Conservation (phyloP, 2,113 vertebrate genomes). For the Lepus americanus region DNA sequence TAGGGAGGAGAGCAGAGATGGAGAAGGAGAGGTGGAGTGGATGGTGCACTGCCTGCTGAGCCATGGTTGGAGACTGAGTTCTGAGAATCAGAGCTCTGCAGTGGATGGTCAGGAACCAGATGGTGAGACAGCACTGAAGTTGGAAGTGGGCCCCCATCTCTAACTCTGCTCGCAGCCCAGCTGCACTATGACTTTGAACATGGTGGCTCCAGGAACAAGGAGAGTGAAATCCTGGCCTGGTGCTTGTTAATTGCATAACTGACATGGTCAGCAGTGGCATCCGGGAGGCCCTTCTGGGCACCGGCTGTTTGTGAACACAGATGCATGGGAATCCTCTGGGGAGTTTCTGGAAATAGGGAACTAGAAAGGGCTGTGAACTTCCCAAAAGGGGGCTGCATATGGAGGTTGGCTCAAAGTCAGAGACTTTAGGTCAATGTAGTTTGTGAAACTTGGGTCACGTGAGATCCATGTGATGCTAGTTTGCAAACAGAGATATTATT, state of each 20-base stretch:
- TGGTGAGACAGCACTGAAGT: neutral
- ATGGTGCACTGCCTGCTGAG: rapidly evolving
- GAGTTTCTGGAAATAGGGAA: neutral
- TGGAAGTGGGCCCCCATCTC: neutral
- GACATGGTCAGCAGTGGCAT: neutral
- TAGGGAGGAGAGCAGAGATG: neutral
- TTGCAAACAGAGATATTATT: neutral
- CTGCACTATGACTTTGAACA: neutral
- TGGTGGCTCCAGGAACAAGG: neutral
- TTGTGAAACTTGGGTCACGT: slow-evolving; percentile 3
- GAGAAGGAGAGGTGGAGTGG: neutral
- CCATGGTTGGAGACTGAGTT: neutral
- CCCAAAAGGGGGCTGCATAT: neutral
- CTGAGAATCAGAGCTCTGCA: neutral
- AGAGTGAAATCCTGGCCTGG: neutral
- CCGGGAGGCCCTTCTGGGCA: neutral
- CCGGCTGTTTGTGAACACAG: neutral
- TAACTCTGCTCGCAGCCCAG: neutral
- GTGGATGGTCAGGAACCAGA: neutral
- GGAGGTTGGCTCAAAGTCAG: neutral
- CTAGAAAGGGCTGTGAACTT: neutral
- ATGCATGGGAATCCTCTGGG: neutral
- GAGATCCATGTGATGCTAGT: neutral
- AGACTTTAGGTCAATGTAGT: slow-evolving; percentile 7
- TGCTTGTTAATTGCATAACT: neutral